Conservation (phyloP, 1,140 invertebrate species). For the Lepidurus couesii region DNA sequence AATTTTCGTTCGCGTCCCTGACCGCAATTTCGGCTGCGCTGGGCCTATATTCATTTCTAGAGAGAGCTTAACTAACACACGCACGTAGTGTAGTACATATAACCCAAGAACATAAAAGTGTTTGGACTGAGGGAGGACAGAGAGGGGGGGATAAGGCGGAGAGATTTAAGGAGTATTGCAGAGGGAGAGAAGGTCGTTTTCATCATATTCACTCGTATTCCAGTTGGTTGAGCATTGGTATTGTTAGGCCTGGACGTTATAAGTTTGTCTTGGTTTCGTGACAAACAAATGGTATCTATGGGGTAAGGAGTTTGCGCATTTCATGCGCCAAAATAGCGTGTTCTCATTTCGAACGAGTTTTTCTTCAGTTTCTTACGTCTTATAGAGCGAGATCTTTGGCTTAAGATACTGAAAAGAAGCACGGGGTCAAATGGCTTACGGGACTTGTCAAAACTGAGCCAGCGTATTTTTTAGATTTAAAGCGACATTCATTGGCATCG, state of each 20-base stretch:
- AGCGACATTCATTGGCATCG: not conserved
- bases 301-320: not conserved
- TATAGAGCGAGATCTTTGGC: too few relatives aligned
- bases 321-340: not conserved
- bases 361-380: too few relatives aligned
- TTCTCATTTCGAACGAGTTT: not conserved
- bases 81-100: not conserved
- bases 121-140: not conserved
- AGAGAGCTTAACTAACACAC: slow-evolving; percentile 1
- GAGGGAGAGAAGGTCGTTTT: not conserved
- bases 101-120: not conserved
- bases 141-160: not conserved
- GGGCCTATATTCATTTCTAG: slow-evolving; percentile 8
- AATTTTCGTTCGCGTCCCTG: not conserved
- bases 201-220: not conserved
- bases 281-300: slow-evolving; percentile 5
- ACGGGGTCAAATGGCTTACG: slow-evolving; percentile 2
- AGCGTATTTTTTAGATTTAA: not conserved
- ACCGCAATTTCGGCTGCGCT: slow-evolving; percentile 17
- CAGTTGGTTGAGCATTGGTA: not conserved
- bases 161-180: not conserved
- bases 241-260: not conserved
- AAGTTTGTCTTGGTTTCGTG: not conserved
- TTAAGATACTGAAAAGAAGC: too few relatives aligned
- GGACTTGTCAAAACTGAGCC: not conserved